These are phyloP conservation scores for Zygogramma bicolorata DNA, from an alignment of 2,888 invertebrate genomes.

Conservation along the genomic window DNA sequence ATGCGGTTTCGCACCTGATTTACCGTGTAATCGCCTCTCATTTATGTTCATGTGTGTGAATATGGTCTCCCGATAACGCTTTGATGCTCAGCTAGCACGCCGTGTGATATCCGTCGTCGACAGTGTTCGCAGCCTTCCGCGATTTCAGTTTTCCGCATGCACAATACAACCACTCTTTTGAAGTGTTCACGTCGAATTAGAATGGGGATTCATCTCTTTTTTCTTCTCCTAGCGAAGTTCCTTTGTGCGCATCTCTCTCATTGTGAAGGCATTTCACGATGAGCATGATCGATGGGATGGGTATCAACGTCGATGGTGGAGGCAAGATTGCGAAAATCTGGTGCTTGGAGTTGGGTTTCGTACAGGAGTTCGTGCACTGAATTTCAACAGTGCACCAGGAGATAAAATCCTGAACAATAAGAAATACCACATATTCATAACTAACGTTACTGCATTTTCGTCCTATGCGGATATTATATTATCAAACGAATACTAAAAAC, in stretches of 20 bases:
- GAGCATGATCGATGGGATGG: neutral
- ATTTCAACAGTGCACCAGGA: too few relatives aligned
- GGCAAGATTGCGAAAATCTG: too few relatives aligned
- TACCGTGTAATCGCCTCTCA: constrained; percentile 34
- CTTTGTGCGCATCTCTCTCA: neutral
- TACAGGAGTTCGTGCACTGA: too few relatives aligned
- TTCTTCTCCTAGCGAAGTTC: neutral
- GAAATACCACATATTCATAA: too few relatives aligned
- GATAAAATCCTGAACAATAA: too few relatives aligned
- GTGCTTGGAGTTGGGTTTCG: too few relatives aligned
- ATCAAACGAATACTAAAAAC: too few relatives aligned
- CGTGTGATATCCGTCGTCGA: neutral
- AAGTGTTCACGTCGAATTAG: neutral
- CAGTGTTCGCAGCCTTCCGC: neutral
- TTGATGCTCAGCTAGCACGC: neutral
- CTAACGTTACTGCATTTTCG: too few relatives aligned
- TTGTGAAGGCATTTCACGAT: neutral
- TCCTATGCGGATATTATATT: too few relatives aligned
- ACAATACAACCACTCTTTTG: neutral
- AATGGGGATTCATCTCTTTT: neutral
- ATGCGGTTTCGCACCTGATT: constrained; percentile 40
- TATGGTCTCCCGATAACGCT: constrained; percentile 23
- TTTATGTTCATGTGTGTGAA: constrained; percentile 32
- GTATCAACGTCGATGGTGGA: neutral
- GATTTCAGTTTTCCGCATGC: neutral